These are phyloP conservation scores for Gavia stellata DNA, from an alignment of 2,113 vertebrate species.

Conservation along the genomic window DNA sequence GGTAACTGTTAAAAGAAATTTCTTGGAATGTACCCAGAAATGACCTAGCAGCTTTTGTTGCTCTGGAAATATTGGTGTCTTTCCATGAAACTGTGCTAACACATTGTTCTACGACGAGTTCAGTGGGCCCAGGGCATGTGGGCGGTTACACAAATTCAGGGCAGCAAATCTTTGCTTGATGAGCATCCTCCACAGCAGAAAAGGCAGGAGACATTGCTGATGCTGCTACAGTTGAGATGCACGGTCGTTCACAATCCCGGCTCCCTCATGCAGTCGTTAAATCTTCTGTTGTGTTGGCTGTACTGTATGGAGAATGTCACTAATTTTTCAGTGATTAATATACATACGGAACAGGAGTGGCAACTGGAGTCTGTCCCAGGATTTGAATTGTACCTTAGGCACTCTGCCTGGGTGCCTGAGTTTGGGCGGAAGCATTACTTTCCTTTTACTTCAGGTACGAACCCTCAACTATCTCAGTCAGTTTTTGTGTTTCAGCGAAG, in stretches of 20 bases:
- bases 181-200: too few species aligned
- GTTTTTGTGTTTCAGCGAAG: neutral
- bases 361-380: neutral
- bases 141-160: neutral
- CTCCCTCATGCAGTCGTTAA: rapidly evolving
- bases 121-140: neutral
- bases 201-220: neutral
- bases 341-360: neutral
- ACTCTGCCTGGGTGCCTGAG: neutral
- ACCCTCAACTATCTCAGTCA: neutral
- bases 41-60: neutral
- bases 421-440: neutral
- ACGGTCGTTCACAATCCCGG: rapidly evolving
- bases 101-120: rapidly evolving
- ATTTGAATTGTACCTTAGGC: neutral
- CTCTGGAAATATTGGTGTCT: neutral
- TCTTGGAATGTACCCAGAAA: neutral
- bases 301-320: neutral
- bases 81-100: neutral
- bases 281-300: neutral
- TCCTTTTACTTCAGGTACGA: neutral
- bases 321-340: neutral
- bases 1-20: neutral
- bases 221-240: neutral
- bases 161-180: neutral